Conservation (phyloP, 2,888 invertebrate genomes). For the Oligia latruncula region DNA sequence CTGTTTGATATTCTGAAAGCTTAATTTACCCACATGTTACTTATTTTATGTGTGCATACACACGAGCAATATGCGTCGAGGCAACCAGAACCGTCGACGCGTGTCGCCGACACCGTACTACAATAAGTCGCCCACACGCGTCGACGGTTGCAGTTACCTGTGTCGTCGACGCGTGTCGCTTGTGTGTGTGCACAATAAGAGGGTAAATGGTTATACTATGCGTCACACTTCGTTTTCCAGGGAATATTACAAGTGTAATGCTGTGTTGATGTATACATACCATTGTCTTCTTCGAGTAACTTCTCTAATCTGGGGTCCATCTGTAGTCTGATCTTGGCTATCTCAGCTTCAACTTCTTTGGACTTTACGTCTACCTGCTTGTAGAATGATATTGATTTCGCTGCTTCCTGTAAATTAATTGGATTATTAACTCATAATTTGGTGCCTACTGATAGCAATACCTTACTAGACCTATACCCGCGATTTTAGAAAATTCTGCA, state of each 20-base stretch:
- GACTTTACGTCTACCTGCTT: conserved; percentile 69
- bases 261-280: conserved; percentile 28
- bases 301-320: conserved; percentile 74
- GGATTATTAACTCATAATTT: neutral
- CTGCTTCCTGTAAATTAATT: conserved; percentile 74
- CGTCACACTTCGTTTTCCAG: neutral
- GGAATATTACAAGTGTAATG: neutral
- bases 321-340: conserved; percentile 74
- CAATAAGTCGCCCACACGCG: too few species aligned
- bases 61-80: too few species aligned
- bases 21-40: too few species aligned
- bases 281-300: conserved; percentile 66
- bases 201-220: too few species aligned
- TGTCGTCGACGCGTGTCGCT: too few species aligned
- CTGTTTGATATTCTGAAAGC: too few species aligned
- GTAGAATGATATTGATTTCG: conserved; percentile 78
- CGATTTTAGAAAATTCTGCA: neutral
- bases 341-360: conserved; percentile 76
- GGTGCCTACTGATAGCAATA: neutral
- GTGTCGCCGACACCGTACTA: too few species aligned
- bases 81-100: too few species aligned
- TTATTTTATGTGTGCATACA: too few species aligned
- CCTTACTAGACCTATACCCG: neutral
- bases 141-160: too few species aligned
- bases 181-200: too few species aligned